Conservation (phyloP, 1,140 invertebrate genomes). For the Bathynomus jamesi region DNA sequence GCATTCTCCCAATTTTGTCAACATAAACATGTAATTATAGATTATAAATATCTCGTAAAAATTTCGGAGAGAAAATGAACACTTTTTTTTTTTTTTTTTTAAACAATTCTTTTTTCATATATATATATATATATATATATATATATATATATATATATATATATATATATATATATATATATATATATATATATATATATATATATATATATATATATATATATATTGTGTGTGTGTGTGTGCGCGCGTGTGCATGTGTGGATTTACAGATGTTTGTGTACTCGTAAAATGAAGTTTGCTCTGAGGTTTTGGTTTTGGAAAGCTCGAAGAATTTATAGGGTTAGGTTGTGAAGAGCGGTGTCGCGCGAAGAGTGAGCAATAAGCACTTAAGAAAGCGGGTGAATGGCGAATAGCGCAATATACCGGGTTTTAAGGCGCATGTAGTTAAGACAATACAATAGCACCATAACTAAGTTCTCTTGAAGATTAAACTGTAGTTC, state of each 20-base stretch:
- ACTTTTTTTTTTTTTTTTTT: background rate
- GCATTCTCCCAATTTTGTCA: background rate
- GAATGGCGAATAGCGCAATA: too few relatives aligned
- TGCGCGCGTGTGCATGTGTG: background rate
- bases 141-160: constrained; percentile 1
- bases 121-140: constrained; percentile 3
- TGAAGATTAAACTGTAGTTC: too few relatives aligned
- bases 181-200: constrained; percentile 2
- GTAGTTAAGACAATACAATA: too few relatives aligned
- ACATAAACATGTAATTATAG: background rate
- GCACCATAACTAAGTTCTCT: too few relatives aligned
- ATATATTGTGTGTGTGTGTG: background rate
- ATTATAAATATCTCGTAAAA: background rate
- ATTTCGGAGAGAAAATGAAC: background rate
- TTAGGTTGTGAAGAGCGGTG: too few relatives aligned
- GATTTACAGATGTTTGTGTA: background rate
- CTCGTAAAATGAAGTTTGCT: background rate
- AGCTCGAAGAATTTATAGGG: too few relatives aligned
- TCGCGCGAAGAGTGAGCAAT: too few relatives aligned
- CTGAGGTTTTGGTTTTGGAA: too few relatives aligned
- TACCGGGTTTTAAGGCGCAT: too few relatives aligned
- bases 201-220: constrained; percentile 3
- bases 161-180: constrained; percentile 3
- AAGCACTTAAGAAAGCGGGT: too few relatives aligned
- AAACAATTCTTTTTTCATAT: background rate